Conservation (phyloP, 2,888 invertebrate species). For the Myathropa florea region DNA sequence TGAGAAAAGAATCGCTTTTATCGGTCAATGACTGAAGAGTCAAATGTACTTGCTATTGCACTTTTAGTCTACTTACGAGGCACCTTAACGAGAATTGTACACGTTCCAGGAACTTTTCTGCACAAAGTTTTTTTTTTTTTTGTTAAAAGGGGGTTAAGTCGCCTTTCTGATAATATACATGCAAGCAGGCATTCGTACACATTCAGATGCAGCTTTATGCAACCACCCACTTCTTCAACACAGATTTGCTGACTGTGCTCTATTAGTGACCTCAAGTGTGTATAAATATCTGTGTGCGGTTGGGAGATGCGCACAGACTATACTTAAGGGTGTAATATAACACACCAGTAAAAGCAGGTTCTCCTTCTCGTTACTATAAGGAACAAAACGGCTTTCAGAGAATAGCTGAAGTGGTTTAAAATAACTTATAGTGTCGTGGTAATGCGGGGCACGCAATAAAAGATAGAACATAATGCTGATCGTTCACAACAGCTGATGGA, state of each 20-base stretch:
- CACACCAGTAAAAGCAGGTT: neutral
- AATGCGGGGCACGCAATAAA: slow-evolving; percentile 9
- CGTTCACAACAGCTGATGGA: slow-evolving; percentile 17
- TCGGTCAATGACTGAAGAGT: slow-evolving; percentile 36
- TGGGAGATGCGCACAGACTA: slow-evolving; percentile 18
- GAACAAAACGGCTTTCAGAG: neutral
- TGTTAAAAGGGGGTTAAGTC: slow-evolving; percentile 30
- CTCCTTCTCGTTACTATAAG: neutral
- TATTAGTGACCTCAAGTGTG: neutral
- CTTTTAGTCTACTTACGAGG: slow-evolving; percentile 42
- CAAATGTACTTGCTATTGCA: neutral
- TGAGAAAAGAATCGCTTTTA: slow-evolving; percentile 1
- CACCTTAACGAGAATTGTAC: slow-evolving; percentile 13
- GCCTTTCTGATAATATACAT: neutral
- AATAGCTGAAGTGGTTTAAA: slow-evolving; percentile 17
- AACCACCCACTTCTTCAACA: neutral
- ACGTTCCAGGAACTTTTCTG: slow-evolving; percentile 16
- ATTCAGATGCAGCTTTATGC: neutral
- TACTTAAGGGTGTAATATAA: slow-evolving; percentile 27
- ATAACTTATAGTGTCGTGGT: slow-evolving; percentile 27
- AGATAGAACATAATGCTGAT: slow-evolving; percentile 32
- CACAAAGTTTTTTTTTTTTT: neutral
- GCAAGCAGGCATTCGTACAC: slow-evolving; percentile 3
- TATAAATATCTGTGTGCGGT: neutral
- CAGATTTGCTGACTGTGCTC: neutral